Evolutionary conservation across 2,888 invertebrate species (phyloP), one percentile per base, ranked within the genome.

Genomic region (Venusia cambrica): DNA sequence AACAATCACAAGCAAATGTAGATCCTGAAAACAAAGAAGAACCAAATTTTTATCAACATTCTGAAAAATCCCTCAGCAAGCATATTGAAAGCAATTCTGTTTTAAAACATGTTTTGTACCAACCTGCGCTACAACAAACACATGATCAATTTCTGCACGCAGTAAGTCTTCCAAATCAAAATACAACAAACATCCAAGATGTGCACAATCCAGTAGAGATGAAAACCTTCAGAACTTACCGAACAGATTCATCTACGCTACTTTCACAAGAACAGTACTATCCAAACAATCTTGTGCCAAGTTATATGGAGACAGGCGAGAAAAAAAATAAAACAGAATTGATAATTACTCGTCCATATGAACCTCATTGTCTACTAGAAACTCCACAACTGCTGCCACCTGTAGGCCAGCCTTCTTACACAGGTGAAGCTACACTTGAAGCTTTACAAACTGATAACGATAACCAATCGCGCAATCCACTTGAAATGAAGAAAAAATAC

Each of bases 401-500:
- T n/a, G 8, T 6, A 14, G 6, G 10, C 19, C 19, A 6, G 19
- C n/a, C n/a, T n/a, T n/a, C n/a, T 6, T n/a, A 8, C 8, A 6
- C n/a, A 8, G 5, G 16, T 6, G 7, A n/a, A 21, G 20, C 20
- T 16, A 22, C 11, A 16, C 21, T 10, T 3, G 29, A 16, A 2
- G 5, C 19, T 7, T 10, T 8, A 10, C 18, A 24, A 10, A 1
- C 6, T n/a, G n/a, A n/a, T n/a, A 13, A 6, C 14, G 26, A 33
- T 8, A 2, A 5, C 3, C 15, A 20, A 8, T 6, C 20, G 4
- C 27, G 27, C 1, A 34, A 34, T 8, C 27, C 34, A 6, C 26
- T 34, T 16, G 21, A 16, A 21, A 34, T 34, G 27, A 34, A 34
- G 16, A 34, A 34, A 21, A 34, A 27, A 20, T 33, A 33, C 10